Evolutionary conservation across 2,888 invertebrate genomes (phyloP), one percentile per base, ranked within the genome.

Genomic region (Pharmacophagus antenor): DNA sequence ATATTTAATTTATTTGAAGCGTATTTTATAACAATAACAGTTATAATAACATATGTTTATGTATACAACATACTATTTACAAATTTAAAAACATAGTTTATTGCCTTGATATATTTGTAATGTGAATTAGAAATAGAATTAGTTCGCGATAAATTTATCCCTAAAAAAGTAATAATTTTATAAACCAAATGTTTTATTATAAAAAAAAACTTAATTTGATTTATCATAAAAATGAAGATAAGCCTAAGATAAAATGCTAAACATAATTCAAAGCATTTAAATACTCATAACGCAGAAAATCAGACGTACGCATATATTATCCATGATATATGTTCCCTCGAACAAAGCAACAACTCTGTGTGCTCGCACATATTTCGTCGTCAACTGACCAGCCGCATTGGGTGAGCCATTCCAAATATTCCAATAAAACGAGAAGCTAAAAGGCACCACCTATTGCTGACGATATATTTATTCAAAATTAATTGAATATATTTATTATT

Each of bases 341-440:
- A 17, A 53, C 49, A 61, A 61, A 57, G 61, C 61, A 61, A 53
- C 61, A 61, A 56, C 49, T 61, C 61, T 53, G 18, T 49, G 52
- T 20, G 31, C 37, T 25, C 61, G 44, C 58, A 78, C 74, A 78
- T 60, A 74, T 74, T 74, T 66, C 67, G 73, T 68, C 68, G 65
- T 65, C 67, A 73, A 70, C 67, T 64, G 64, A 59, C 64, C 67
- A 69, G 71, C 72, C 69, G 67, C 52, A 61, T 59, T 66, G 22
- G 56, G 63, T 62, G 70, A 66, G 72, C 74, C 73, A 80, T 82
- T 74, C 69, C 69, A 75, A 80, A 80, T 79, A 82, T 84, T 84
- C 78, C 80, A 80, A 83, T 85, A 79, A 67, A 69, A 65, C 65
- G 63, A 25, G 51, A 52, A 52, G 47, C 52, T 25, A 61, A 61